Evolutionary conservation across 2,113 vertebrate species (phyloP), one percentile per base, ranked within the genome.

Genomic region (Tiliqua scincoides): DNA sequence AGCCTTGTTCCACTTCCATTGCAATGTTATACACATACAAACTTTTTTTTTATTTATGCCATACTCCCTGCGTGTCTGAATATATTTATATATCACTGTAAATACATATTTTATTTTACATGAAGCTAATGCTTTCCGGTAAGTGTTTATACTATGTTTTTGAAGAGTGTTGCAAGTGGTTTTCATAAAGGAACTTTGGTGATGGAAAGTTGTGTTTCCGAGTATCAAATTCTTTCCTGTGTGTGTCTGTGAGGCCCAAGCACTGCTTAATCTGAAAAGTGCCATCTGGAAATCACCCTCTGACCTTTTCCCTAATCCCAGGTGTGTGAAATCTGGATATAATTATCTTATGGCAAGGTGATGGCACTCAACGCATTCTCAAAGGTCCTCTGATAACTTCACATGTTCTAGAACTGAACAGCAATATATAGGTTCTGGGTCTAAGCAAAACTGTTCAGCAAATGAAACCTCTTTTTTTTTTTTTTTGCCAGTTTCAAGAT

Each of bases 101-200:
- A 96, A 94, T 68, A 89, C 79, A 5, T 81, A 92, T 88, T 92
- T 89, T 67, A 30, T 94, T 94, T 95, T 89, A 4, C 1, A 0
- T 93, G 86, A 89, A 93, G 93, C 91, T 91, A 92, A 91, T 57
- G 82, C 88, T 91, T 94, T 87, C 91, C 88, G 85, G 82, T 90
- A 89, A 85, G n/a, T 0, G 0, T 77, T 91, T 75, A 72, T 67
- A 89, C 70, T 91, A 17, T 80, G 17, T 37, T 25, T 63, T 35
- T 21, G 91, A 92, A 91, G 0, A 0, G 91, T 85, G 71, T 90
- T 93, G 70, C 79, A 87, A 93, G 74, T 80, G 86, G 90, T 86
- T 94, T 94, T 92, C 88, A 52, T 84, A 94, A 94, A 87, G 92
- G 32, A 83, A 74, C 79, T 91, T 73, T 83, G 82, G 68, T 30